Conservation (phyloP, 1,140 invertebrate species). For the Teleogryllus occipitalis region DNA sequence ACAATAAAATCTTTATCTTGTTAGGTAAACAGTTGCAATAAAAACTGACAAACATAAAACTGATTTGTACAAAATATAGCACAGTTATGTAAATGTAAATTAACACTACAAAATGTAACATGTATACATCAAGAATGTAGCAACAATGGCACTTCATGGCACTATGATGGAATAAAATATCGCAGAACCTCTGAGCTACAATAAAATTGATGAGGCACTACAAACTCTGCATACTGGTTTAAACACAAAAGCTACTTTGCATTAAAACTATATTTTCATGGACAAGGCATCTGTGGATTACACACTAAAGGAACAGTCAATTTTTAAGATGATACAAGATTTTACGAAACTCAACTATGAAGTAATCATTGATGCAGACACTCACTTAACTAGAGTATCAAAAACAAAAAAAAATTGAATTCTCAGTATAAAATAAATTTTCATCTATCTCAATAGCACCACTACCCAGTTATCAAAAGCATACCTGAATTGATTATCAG, state of each 20-base stretch:
- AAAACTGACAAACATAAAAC: background rate
- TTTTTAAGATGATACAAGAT: background rate
- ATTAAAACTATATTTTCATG: background rate
- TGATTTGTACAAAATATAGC: conserved; percentile 5
- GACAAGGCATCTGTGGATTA: background rate
- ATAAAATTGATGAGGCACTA: background rate
- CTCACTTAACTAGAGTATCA: background rate
- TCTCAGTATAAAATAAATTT: no score
- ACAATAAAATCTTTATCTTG: background rate
- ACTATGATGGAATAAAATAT: background rate
- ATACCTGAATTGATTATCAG: background rate
- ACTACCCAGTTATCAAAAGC: background rate
- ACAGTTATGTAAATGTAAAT: background rate
- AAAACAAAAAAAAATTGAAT: background rate
- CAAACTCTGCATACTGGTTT: background rate
- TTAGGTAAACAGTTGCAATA: background rate
- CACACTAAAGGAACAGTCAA: background rate
- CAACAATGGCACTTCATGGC: background rate
- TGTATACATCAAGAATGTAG: conserved; percentile 1
- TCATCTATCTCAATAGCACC: background rate
- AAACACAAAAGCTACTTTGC: background rate
- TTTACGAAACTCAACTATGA: background rate
- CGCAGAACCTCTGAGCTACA: background rate
- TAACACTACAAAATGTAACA: conserved; percentile 2
- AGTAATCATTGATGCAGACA: background rate